Percentiles rank a stretch among this genome's conserved stretches.
Conservation (phyloP, 2,113 vertebrate genomes). For the Ageneiosus marmoratus region DNA sequence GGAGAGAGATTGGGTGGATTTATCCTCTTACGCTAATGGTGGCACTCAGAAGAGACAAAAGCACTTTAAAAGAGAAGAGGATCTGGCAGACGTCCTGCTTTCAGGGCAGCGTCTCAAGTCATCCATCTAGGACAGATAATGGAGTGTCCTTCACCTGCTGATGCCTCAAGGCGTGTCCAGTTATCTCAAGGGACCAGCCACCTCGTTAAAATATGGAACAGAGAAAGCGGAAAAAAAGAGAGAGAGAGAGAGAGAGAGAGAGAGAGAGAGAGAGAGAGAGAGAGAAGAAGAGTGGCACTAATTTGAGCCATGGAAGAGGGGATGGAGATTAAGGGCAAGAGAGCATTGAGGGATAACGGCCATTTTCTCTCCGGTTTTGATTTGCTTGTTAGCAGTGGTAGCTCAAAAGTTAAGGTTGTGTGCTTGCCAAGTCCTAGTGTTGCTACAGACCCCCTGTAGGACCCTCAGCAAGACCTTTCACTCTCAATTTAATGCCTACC, state of each 20-base stretch:
- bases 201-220: conserved; percentile 62
- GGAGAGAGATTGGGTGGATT: conserved; percentile 55
- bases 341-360: background rate
- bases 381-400: conserved; percentile 8
- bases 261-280: conserved; percentile 4
- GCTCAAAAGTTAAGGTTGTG: background rate
- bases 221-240: conserved; percentile 13
- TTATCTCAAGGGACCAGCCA: conserved; percentile 75
- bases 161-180: conserved; percentile 74
- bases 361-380: conserved; percentile 16
- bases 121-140: conserved; percentile 78
- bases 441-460: background rate
- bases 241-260: background rate
- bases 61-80: conserved; percentile 69
- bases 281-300: conserved; percentile 4
- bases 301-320: conserved; percentile 18
- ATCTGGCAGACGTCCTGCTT: conserved; percentile 75
- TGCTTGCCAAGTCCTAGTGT: background rate
- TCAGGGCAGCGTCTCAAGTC: conserved; percentile 74
- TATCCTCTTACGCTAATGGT: conserved; percentile 67
- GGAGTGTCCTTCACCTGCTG: conserved; percentile 76
- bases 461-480: background rate
- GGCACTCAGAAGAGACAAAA: conserved; percentile 71
- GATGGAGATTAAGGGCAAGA: conserved; percentile 18
- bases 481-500: conserved; percentile 8